phyloP scores from a whole-genome alignment of 1,140 invertebrate species.

The Cherax quadricarinatus region DNA sequence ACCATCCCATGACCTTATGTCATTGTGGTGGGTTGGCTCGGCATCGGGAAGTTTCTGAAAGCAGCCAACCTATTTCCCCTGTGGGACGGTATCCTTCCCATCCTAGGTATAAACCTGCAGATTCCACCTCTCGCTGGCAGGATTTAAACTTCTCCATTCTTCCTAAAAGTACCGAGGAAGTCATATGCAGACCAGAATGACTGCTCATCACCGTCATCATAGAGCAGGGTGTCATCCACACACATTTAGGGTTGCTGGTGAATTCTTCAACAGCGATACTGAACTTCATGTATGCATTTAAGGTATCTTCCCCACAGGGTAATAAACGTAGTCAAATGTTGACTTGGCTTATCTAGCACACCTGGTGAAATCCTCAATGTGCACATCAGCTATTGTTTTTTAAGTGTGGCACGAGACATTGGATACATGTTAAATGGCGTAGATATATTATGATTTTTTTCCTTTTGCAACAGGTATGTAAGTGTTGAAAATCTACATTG shows the following conservation, averaged over 20 bases:
- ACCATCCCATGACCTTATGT: background rate
- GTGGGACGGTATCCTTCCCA: constrained; percentile 2
- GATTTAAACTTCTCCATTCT: background rate
- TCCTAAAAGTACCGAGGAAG: background rate
- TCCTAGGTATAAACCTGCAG: background rate
- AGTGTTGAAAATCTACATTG: background rate
- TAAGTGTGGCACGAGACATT: too few relatives aligned
- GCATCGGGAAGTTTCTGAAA: background rate
- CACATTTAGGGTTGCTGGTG: background rate
- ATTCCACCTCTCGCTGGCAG: background rate
- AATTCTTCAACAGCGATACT: background rate
- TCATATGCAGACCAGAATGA: background rate
- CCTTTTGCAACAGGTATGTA: too few relatives aligned
- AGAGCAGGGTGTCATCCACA: constrained; percentile 15
- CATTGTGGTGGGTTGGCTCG: background rate
- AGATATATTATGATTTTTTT: background rate
- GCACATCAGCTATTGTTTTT: background rate
- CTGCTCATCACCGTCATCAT: background rate
- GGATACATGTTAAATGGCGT: too few relatives aligned
- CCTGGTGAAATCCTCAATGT: background rate
- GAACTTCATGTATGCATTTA: background rate
- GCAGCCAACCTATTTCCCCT: background rate
- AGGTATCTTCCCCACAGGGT: too few relatives aligned
- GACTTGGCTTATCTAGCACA: background rate
- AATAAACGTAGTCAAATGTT: background rate